phyloP scores from a whole-genome alignment of 2,113 vertebrate species.

The Heptranchias perlo region DNA sequence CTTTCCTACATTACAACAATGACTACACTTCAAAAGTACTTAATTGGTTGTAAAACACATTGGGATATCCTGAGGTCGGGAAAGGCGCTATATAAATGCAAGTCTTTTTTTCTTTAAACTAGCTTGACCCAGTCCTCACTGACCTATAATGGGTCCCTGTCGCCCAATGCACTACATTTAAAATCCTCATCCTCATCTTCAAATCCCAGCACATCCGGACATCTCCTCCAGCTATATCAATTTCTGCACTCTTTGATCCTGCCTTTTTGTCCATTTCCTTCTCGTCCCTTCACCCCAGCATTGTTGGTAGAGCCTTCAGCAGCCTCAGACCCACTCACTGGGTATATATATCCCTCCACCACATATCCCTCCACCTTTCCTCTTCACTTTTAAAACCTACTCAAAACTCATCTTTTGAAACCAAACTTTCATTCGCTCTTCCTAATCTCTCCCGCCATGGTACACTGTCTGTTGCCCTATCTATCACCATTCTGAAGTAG shows the following conservation, averaged over 20 bases:
- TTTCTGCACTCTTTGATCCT: too few relatives aligned
- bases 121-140: not conserved
- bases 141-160: not conserved
- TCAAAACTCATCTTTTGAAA: too few relatives aligned
- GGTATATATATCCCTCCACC: too few relatives aligned
- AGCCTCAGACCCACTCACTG: not conserved
- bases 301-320: not conserved
- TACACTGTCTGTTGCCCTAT: too few relatives aligned
- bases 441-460: too few relatives aligned
- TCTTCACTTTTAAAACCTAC: not conserved
- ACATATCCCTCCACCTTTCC: not conserved
- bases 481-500: too few relatives aligned
- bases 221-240: too few relatives aligned
- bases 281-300: not conserved
- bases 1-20: not conserved
- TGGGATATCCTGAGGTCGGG: not conserved
- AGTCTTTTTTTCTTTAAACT: too few relatives aligned
- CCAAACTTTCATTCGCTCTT: not conserved
- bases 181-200: not conserved
- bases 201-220: not conserved
- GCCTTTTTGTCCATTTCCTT: not conserved
- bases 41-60: not conserved
- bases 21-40: not conserved
- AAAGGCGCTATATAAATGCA: not conserved
- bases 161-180: not conserved